A percentile compares a stretch with the other conserved stretches of the same genome.
phyloP scores from a whole-genome alignment of 2,888 invertebrate genomes.

The Leptopilina syphax region DNA sequence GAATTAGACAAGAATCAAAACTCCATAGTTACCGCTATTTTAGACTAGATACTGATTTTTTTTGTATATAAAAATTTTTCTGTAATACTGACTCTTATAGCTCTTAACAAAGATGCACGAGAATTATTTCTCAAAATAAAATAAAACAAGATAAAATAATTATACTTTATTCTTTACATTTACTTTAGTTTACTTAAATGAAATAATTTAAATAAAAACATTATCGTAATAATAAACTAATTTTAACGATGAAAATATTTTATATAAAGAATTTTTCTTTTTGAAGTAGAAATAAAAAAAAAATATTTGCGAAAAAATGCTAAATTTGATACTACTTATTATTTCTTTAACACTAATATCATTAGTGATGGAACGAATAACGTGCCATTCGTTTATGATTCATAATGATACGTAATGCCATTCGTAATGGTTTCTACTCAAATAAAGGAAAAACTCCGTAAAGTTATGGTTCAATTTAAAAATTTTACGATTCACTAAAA shows the following conservation, averaged over 20 bases:
- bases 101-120: constrained; percentile 1
- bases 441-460: neutral
- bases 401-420: constrained; percentile 44
- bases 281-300: too few relatives aligned
- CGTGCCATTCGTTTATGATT: constrained; percentile 54
- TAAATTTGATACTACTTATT: too few relatives aligned
- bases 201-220: neutral
- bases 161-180: neutral
- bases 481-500: too few relatives aligned
- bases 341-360: too few relatives aligned
- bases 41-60: constrained; percentile 29
- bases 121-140: neutral
- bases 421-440: constrained; percentile 37
- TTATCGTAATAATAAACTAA: neutral
- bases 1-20: constrained; percentile 38
- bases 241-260: neutral
- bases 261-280: too few relatives aligned
- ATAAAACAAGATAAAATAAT: neutral
- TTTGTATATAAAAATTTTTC: constrained; percentile 26
- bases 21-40: constrained; percentile 29
- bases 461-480: too few relatives aligned
- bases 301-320: too few relatives aligned
- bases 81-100: constrained; percentile 12
- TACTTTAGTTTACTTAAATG: too few relatives aligned
- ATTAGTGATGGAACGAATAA: constrained; percentile 46